Conservation (phyloP, 2,113 vertebrate genomes). For the Gadus macrocephalus region DNA sequence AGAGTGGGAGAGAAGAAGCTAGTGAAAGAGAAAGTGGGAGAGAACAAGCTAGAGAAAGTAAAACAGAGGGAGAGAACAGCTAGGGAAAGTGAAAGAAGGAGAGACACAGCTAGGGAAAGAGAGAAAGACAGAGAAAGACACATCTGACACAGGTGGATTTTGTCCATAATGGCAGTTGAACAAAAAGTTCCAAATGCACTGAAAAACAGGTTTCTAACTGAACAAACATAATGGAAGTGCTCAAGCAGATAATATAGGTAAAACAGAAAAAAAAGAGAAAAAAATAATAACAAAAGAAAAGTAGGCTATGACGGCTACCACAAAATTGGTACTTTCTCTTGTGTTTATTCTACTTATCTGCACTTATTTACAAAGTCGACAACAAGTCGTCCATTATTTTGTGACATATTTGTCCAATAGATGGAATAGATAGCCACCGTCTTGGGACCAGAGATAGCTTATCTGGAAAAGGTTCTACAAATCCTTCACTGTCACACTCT, state of each 20-base stretch:
- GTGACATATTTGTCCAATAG: slow-evolving; percentile 64
- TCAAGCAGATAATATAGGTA: slow-evolving; percentile 5
- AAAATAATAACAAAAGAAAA: slow-evolving; percentile 17
- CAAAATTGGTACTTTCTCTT: slow-evolving; percentile 53
- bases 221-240: slow-evolving; percentile 8
- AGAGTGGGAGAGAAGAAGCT: no score
- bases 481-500: slow-evolving; percentile 61
- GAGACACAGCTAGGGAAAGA: background rate
- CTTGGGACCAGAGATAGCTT: slow-evolving; percentile 46
- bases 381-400: slow-evolving; percentile 53
- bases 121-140: background rate
- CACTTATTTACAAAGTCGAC: slow-evolving; percentile 48
- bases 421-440: slow-evolving; percentile 61
- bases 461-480: slow-evolving; percentile 53
- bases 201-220: slow-evolving; percentile 17
- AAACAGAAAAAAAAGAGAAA: background rate
- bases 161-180: slow-evolving; percentile 23
- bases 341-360: slow-evolving; percentile 47
- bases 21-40: background rate
- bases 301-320: slow-evolving; percentile 11
- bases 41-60: background rate
- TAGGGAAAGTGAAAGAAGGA: no score
- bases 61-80: background rate
- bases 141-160: slow-evolving; percentile 15
- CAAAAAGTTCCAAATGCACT: slow-evolving; percentile 25